Base-by-base conservation (phyloP, 1,140 invertebrate species). In the Heliothis subflexa region DNA sequence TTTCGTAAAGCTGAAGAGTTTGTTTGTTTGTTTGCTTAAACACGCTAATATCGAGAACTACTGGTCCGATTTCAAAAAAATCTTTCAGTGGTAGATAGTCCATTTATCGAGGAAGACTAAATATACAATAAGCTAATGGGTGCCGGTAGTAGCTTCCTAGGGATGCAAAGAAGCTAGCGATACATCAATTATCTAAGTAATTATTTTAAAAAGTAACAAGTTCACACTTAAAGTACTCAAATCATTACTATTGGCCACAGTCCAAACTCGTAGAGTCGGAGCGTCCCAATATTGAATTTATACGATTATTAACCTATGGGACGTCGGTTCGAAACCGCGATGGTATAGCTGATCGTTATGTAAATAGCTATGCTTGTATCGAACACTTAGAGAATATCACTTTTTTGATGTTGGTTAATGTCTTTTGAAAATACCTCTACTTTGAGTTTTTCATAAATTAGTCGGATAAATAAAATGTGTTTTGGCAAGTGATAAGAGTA, bases 231-330 rank as follows among this genome's bases (percentile, higher is more conserved):
- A 40, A 10, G 11, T 3, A 62, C 9, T 52, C 73, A 64, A 52
- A 75, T 75, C 73, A 64, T 62, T 62, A 75, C 57, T 49, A 40
- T 75, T 75, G 73, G 73, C 73, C 47, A 5, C 7, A 62, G 47
- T 75, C 73, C 73, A 75, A 62, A 28, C 59, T 75, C 59, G 73
- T 75, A 62, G 59, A 75, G 13, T 74, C 25, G 25, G 25, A 54
- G 52, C 52, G 55, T 62, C 73, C 57, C 21, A 49, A 64, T 75
- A 75, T 75, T 75, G 73, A 75, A 75, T 75, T 52, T 75, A 75
- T 75, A 75, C 73, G 73, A 75, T 75, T 75, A 75, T 64, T 62
- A 75, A 75, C 73, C 59, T 52, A 62, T 64, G 59, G 59, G 73
- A 59, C 71, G 25, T 70, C 18, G 66, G 66, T 13, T 11, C 47